These are phyloP conservation scores for Globodera rostochiensis DNA, from an alignment of 1,140 invertebrate species.

Conservation along the genomic window DNA sequence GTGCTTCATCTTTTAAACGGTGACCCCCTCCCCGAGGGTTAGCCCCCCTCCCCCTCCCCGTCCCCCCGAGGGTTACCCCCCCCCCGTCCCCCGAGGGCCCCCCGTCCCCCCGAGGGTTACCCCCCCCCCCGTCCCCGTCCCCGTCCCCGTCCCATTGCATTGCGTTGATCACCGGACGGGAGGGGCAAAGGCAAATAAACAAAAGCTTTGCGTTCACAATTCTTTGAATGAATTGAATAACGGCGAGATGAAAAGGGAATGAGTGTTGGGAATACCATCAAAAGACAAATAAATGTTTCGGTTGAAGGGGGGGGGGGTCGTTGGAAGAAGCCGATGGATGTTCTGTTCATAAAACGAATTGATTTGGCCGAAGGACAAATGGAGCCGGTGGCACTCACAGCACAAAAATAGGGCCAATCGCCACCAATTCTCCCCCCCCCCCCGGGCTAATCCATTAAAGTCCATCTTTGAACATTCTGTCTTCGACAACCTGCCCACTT, in stretches of 20 bases:
- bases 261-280: not conserved
- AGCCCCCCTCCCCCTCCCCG: too few species aligned
- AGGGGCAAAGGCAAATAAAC: slow-evolving; percentile 4
- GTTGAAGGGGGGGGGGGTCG: not conserved
- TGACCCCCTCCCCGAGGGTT: not conserved
- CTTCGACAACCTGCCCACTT: too few species aligned
- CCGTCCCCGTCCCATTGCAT: too few species aligned
- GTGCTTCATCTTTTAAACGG: too few species aligned
- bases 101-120: not conserved
- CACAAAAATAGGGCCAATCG: not conserved
- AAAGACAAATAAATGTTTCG: not conserved
- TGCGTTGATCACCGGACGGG: not conserved
- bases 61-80: not conserved
- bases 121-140: too few species aligned
- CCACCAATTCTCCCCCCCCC: not conserved
- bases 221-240: not conserved
- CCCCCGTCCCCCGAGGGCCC: too few species aligned
- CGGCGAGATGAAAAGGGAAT: not conserved
- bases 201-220: slow-evolving; percentile 10
- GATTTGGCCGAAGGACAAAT: not conserved
- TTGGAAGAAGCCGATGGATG: not conserved
- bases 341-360: not conserved
- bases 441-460: too few species aligned
- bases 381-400: too few species aligned
- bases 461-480: too few species aligned